phyloP scores from a whole-genome alignment of 2,888 invertebrate species.

The Dascillus cervinus region DNA sequence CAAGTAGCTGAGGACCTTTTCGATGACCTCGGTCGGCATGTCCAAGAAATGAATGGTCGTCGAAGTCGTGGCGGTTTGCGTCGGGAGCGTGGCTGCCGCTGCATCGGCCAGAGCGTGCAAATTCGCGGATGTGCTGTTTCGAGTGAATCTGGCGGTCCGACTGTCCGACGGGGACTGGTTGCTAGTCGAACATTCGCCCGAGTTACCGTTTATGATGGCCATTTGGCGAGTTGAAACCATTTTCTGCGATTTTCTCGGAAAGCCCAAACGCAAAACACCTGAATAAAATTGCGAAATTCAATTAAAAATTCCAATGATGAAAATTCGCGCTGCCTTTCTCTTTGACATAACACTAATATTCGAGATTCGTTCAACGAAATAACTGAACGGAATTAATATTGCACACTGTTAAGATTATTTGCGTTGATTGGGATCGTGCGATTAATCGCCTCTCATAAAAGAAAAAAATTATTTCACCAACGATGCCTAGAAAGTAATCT shows the following conservation, averaged over 20 bases:
- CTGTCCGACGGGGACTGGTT: constrained; percentile 18
- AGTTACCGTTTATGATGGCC: constrained; percentile 42
- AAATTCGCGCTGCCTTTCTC: no score
- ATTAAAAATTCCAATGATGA: no score
- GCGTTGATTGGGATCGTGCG: no score
- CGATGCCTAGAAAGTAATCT: no score
- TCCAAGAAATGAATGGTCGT: constrained; percentile 57
- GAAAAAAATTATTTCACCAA: no score
- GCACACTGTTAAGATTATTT: no score
- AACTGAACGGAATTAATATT: no score
- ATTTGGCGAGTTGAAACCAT: constrained; percentile 52
- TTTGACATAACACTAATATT: no score
- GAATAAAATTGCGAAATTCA: background rate
- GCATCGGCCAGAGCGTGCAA: constrained; percentile 23
- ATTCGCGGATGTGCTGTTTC: constrained; percentile 28
- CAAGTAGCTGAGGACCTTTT: constrained; percentile 68
- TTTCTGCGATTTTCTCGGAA: no score
- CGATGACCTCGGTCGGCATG: constrained; percentile 71
- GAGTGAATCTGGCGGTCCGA: constrained; percentile 33
- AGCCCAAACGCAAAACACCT: background rate
- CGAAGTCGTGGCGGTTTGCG: constrained; percentile 22
- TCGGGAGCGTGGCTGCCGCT: constrained; percentile 22
- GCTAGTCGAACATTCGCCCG: constrained; percentile 29
- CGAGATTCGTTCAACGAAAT: no score
- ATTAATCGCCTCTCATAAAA: no score